A percentile compares a stretch with the other conserved stretches of the same genome.
These are phyloP conservation scores for Kobus ellipsiprymnus DNA, from an alignment of 2,113 vertebrate species.

Conservation along the genomic window DNA sequence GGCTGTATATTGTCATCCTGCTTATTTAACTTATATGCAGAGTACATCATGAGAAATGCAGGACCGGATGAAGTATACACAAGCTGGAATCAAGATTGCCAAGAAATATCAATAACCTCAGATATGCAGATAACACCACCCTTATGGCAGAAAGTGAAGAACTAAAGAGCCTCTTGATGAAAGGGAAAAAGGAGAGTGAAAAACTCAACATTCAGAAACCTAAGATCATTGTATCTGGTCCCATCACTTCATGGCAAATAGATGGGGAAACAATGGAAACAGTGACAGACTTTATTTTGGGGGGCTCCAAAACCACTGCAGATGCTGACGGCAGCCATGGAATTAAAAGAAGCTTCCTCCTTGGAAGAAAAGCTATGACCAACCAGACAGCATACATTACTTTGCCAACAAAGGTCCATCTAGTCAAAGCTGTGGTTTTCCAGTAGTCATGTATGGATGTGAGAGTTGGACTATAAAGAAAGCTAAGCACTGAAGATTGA, in stretches of 20 bases:
- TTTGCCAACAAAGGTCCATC: neutral
- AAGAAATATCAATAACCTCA: neutral
- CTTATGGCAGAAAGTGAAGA: neutral
- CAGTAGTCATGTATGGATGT: neutral
- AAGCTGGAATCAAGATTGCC: neutral
- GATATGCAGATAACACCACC: neutral
- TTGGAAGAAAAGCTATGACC: neutral
- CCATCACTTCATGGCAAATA: neutral
- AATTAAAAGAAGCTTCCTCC: neutral
- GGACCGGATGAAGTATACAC: neutral
- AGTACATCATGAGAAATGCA: neutral
- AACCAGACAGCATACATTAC: neutral
- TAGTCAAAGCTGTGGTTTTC: neutral
- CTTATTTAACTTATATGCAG: neutral
- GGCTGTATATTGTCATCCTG: neutral
- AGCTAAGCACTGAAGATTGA: neutral
- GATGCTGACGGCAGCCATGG: neutral
- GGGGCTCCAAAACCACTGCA: neutral
- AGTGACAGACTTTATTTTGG: neutral
- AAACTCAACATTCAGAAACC: neutral
- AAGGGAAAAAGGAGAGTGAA: neutral
- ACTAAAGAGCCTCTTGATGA: neutral
- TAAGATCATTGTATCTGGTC: neutral
- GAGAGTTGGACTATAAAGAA: neutral
- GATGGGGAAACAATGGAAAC: neutral